Evolutionary conservation across 2,888 invertebrate genomes (phyloP).

Genomic region (Caenorhabditis becei): DNA sequence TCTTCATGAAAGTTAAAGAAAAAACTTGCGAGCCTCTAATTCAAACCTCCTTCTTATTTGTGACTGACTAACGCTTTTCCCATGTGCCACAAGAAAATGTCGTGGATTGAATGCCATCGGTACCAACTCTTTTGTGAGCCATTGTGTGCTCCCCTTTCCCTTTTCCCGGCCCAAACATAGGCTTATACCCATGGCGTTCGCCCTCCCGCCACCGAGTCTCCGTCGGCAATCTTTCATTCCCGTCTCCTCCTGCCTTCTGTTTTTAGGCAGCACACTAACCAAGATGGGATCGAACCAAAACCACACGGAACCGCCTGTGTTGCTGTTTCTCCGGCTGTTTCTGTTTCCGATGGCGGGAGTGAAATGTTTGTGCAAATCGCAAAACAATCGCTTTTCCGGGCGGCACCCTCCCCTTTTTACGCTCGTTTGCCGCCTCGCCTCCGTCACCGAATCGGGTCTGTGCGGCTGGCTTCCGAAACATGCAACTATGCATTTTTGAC

Average conservation of each 20-base stretch:
- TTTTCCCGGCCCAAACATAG: conserved; percentile 28
- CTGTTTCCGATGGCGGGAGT: conserved; percentile 1
- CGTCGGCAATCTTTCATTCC: conserved; percentile 35
- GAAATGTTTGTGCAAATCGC: conserved; percentile 60
- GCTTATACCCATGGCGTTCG: conserved; percentile 36
- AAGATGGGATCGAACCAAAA: conserved; percentile 34
- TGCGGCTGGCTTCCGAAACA: conserved; percentile 48
- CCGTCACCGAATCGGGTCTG: conserved; percentile 48
- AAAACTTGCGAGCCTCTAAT: too few species aligned
- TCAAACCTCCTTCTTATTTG: conserved; percentile 5
- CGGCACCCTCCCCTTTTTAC: conserved; percentile 38
- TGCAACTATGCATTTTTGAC: conserved; percentile 61
- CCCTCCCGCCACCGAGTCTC: conserved; percentile 7
- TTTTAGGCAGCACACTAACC: conserved; percentile 24
- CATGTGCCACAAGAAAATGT: not conserved
- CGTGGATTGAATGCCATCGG: conserved; percentile 35
- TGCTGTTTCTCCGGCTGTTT: not conserved
- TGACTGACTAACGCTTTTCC: conserved; percentile 32
- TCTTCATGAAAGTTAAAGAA: too few species aligned
- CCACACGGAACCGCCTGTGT: conserved; percentile 8
- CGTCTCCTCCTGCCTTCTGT: conserved; percentile 4
- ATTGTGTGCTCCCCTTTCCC: conserved; percentile 11
- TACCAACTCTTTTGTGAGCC: conserved; percentile 43
- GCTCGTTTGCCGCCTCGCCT: conserved; percentile 46
- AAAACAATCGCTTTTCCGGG: conserved; percentile 57